Percentiles rank a stretch among this genome's conserved stretches.
These are phyloP conservation scores for Paramisgurnus dabryanus DNA, from an alignment of 2,113 vertebrate genomes.

Conservation along the genomic window DNA sequence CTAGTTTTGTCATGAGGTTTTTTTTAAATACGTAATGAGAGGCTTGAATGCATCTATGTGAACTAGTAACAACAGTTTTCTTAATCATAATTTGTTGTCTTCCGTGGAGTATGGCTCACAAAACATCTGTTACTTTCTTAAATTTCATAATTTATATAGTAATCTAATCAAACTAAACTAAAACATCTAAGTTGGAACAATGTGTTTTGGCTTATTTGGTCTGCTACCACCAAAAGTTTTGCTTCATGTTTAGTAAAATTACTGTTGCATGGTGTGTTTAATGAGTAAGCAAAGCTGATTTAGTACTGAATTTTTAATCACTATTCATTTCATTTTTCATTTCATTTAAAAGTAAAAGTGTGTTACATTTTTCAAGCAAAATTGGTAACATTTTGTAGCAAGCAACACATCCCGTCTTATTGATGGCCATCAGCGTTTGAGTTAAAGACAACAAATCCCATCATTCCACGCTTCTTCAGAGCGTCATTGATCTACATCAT, in stretches of 20 bases:
- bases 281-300: conserved; percentile 24
- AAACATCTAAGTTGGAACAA: not conserved
- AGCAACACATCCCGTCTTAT: not conserved
- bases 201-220: not conserved
- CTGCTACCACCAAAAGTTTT: not conserved
- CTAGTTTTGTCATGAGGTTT: not conserved
- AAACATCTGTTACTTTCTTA: too few species aligned
- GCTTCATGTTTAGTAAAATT: conserved; percentile 25
- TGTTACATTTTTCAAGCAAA: conserved; percentile 20
- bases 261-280: conserved; percentile 36
- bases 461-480: too few species aligned
- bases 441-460: too few species aligned
- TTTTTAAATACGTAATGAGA: too few species aligned
- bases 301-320: conserved; percentile 35
- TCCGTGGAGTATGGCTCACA: too few species aligned
- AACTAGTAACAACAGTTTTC: too few species aligned
- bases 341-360: not conserved
- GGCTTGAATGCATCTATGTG: too few species aligned
- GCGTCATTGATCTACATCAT: too few species aligned
- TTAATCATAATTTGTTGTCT: too few species aligned
- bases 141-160: not conserved
- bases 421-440: too few species aligned
- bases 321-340: too few species aligned
- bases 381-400: not conserved
- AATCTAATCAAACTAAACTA: not conserved